Evolutionary conservation across 2,888 invertebrate genomes (phyloP), one percentile per base, ranked within the genome.

Genomic region (Stenurella melanura): DNA sequence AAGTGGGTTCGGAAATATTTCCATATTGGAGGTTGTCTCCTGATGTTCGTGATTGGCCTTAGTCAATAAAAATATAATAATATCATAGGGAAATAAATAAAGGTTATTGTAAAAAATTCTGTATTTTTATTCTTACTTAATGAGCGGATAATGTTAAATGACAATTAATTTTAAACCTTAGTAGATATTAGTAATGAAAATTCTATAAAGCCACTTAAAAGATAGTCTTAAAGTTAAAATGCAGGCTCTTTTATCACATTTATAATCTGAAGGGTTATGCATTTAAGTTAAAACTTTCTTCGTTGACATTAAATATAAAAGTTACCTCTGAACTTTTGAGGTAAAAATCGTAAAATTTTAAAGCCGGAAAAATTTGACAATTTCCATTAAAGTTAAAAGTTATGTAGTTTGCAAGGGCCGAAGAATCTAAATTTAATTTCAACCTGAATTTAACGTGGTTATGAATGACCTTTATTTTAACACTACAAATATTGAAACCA

Each of bases 231-330:
- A 42, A 64, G 42, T 64, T 64, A 42, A 64, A 64, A 64, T 42
- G 42, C 64, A 11, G 42, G 38, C 64, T 38, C 42, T 42, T 42
- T 64, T 64, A 64, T 64, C 64, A 19, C 64, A 42, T 42, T 42
- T 64, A 64, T 64, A 64, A 64, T 38, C 42, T 64, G 64, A 64
- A 64, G 64, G 64, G 64, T 38, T 64, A 64, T 64, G 38, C 64
- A 42, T 64, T 64, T 64, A 64, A 64, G 18, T 64, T 64, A 2
- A 64, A 64, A 64, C 42, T 64, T 50, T 50, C 64, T 19, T 15
- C 12, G 64, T 18, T 19, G 64, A n/a, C 17, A 64, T 64, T 38
- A 64, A 42, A n/a, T 10, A 2, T 42, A 38, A 38, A 42, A 64
- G 64, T 64, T 64, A 42, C 19, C 17, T 42, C 10, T 17, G 38